Evolutionary conservation across 2,888 invertebrate genomes (phyloP), one percentile per base, ranked within the genome.

Genomic region (Pheosia tremula): DNA sequence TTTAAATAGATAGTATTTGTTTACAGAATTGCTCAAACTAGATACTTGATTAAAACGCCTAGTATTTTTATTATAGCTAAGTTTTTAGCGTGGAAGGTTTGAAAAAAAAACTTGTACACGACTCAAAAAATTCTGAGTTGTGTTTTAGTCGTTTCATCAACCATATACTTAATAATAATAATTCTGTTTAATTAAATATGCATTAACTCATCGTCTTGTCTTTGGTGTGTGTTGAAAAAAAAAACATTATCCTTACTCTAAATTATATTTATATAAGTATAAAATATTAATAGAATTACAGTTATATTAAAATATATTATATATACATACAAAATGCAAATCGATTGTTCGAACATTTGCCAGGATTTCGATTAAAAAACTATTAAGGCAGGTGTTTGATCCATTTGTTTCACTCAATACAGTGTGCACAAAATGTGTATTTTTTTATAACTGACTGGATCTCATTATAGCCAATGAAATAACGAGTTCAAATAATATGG

Each of bases 231-330:
- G 24, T 24, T 24, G 24, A 24, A 80, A 67, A 62, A 80, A 78
- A 78, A 57, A 10, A 66, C 57, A 50, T 24, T 5, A 55, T 68
- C 41, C 79, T 79, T 80, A 79, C 5, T 54, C 76, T 77, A 74
- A 71, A 69, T 74, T 75, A 75, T 71, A 70, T 69, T 68, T 74
- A 80, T 72, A 71, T 67, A 65, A 53, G 62, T 64, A 64, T 68
- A 67, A 63, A 73, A 64, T 24, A 24, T 24, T 24, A 68, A 69
- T 68, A 72, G 62, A 62, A 64, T 68, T 65, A 70, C 67, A 75
- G 67, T 62, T 69, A 78, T 70, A 63, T 68, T 61, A 2, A 62
- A 67, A 71, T 69, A 78, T 79, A 75, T 73, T 69, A 78, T 79
- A 75, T 73, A 76, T 72, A 74, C 64, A 71, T 66, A 24, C 24